Conservation (phyloP, 1,140 invertebrate genomes). For the Onthophagus taurus region DNA sequence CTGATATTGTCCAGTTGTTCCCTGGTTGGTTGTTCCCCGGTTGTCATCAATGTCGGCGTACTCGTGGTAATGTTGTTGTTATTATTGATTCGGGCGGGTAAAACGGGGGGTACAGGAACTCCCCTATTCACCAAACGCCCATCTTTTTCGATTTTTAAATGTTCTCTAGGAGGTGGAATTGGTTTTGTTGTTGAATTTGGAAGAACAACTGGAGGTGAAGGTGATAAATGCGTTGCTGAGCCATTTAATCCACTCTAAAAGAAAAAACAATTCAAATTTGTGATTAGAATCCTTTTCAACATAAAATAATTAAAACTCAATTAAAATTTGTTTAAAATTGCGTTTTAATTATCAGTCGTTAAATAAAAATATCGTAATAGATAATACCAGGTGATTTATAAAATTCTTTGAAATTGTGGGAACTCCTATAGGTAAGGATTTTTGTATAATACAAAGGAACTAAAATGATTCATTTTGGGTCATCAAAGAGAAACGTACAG, state of each 20-base stretch:
- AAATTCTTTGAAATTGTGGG: too few species aligned
- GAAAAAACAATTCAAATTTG: too few species aligned
- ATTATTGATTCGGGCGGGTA: conserved; percentile 51
- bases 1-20: conserved; percentile 84
- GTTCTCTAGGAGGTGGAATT: conserved; percentile 65
- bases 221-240: conserved; percentile 25
- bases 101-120: conserved; percentile 58
- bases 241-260: conserved; percentile 46
- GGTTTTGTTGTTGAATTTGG: conserved; percentile 42
- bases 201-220: background rate
- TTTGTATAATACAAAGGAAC: too few species aligned
- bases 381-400: too few species aligned
- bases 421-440: too few species aligned
- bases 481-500: too few species aligned
- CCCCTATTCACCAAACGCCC: conserved; percentile 53
- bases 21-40: conserved; percentile 55
- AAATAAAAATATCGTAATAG: too few species aligned
- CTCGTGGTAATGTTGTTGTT: conserved; percentile 39
- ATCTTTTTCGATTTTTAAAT: conserved; percentile 50
- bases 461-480: too few species aligned
- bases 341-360: too few species aligned
- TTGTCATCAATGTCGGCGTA: conserved; percentile 35
- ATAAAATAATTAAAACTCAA: too few species aligned
- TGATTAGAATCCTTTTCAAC: too few species aligned
- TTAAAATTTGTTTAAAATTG: too few species aligned